Evolutionary conservation across 2,888 invertebrate genomes (phyloP), one percentile per base, ranked within the genome.

Genomic region (Agrilus cyanescens): DNA sequence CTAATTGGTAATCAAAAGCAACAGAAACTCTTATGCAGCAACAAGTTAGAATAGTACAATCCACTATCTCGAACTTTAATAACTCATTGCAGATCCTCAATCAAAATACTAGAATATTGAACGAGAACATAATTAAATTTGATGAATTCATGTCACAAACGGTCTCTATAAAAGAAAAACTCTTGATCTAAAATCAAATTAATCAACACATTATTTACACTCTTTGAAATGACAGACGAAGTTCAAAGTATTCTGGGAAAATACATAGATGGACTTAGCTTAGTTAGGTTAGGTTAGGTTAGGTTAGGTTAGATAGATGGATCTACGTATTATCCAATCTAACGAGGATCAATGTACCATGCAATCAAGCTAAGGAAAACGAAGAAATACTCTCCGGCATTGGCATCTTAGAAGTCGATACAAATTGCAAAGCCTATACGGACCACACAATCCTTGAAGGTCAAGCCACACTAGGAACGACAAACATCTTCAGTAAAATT

Each of bases 1-100:
- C n/a, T 50, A 31, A 4, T 46, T 8, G 10, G 43, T n/a, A 43
- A 46, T 32, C 50, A 50, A 32, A 48, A 47, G 18, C 43, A 50
- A 48, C 40, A 2, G 46, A 50, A 32, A 38, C 38, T 10, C 38
- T 51, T n/a, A 45, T 54, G 44, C 48, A 54, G 46, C 48, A 51
- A 46, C 51, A 54, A 45, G 41, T 53, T 15, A 43, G 48, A 10
- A 46, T 55, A 7, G 46, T 54, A n/a, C 50, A 52, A 1, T 46
- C 49, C 7, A 46, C 51, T 4, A 52, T 55, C 13, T 10, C 31
- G 8, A n/a, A n/a, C n/a, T n/a, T n/a, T 45, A 54, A 52, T 43
- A 30, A 43, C 14, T 50, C 53, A 2, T 37, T 51, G 4, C 20
- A 14, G 39, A 32, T 43, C 41, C 32, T 50, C 12, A 46, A 50